Conservation (phyloP, 2,888 invertebrate genomes). For the Colostygia pectinataria region DNA sequence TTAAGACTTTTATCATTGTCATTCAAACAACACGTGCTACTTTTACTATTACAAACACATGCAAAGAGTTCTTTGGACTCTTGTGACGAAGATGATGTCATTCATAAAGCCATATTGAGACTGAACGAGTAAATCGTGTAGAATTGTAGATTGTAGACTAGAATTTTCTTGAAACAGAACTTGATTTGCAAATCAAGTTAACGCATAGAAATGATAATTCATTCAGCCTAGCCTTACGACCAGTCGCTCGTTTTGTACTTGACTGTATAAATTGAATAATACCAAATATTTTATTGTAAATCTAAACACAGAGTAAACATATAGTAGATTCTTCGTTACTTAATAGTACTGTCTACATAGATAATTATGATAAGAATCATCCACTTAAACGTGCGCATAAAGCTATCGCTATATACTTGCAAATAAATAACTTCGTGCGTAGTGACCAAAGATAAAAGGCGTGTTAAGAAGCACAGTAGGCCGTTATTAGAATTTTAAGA, state of each 20-base stretch:
- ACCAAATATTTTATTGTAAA: slow-evolving; percentile 17
- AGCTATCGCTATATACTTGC: too few relatives aligned
- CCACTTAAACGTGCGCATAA: slow-evolving; percentile 9
- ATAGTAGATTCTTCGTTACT: too few relatives aligned
- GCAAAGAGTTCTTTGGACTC: slow-evolving; percentile 27
- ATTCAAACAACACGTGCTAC: slow-evolving; percentile 46
- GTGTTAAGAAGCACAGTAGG: slow-evolving; percentile 29
- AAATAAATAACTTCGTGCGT: slow-evolving; percentile 13
- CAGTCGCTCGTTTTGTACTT: slow-evolving; percentile 12
- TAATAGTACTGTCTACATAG: not conserved
- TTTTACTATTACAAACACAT: slow-evolving; percentile 22
- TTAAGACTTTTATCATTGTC: slow-evolving; percentile 53
- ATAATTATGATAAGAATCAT: slow-evolving; percentile 13
- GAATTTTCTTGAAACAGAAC: slow-evolving; percentile 24
- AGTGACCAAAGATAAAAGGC: slow-evolving; percentile 27
- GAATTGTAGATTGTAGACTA: not conserved
- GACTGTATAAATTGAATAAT: slow-evolving; percentile 15
- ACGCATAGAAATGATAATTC: slow-evolving; percentile 8
- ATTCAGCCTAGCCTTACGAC: not conserved
- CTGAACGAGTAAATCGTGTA: slow-evolving; percentile 13
- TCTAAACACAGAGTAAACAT: too few relatives aligned
- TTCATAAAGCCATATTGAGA: slow-evolving; percentile 24
- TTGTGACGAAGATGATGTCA: slow-evolving; percentile 37
- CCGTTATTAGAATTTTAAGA: slow-evolving; percentile 61
- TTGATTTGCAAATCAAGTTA: slow-evolving; percentile 26